A percentile compares a stretch with the other conserved stretches of the same genome.
These are phyloP conservation scores for Amphilophus citrinellus DNA, from an alignment of 2,113 vertebrate species.

Conservation along the genomic window DNA sequence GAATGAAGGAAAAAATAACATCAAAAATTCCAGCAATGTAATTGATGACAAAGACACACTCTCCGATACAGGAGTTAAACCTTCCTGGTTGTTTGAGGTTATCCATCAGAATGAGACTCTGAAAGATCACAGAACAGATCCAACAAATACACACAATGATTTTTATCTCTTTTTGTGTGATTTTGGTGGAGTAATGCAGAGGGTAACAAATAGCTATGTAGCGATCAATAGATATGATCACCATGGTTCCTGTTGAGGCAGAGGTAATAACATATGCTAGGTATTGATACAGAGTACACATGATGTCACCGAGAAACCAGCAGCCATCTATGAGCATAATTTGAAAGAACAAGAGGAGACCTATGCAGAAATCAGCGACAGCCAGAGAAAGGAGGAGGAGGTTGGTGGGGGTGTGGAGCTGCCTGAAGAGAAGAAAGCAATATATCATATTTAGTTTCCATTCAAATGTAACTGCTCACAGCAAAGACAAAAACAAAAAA, in stretches of 20 bases:
- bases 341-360: too few species aligned
- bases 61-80: too few species aligned
- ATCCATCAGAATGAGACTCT: too few species aligned
- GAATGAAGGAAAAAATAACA: too few species aligned
- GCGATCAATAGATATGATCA: neutral
- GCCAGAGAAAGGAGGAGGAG: neutral
- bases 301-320: neutral
- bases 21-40: too few species aligned
- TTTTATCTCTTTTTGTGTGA: neutral
- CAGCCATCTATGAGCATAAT: too few species aligned
- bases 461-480: too few species aligned
- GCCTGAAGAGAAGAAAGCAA: neutral
- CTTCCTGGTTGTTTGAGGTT: too few species aligned
- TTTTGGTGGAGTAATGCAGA: neutral
- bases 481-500: too few species aligned
- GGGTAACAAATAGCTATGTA: neutral
- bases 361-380: too few species aligned
- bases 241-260: neutral
- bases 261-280: slow-evolving; percentile 5
- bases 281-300: neutral
- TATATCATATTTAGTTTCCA: neutral
- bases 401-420: neutral
- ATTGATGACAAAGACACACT: too few species aligned
- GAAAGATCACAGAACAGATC: too few species aligned
- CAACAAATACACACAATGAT: neutral